These are phyloP conservation scores for Magallana ariakensis DNA, from an alignment of 1,140 invertebrate species.

Conservation along the genomic window DNA sequence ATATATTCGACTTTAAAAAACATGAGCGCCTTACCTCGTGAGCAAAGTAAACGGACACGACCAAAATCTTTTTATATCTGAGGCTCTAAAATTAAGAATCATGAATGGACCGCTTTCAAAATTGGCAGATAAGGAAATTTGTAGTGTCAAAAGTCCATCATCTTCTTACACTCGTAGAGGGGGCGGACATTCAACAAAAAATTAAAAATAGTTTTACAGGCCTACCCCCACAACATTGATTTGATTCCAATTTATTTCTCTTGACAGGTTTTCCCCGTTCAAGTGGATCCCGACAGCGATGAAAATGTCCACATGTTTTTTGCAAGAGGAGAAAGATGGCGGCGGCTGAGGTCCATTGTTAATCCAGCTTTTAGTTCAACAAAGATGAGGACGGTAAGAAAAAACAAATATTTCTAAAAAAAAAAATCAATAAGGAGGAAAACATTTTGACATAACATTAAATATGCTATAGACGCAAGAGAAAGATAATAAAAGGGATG, in stretches of 20 bases:
- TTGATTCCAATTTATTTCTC: background rate
- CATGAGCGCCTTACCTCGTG: background rate
- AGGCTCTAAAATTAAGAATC: slow-evolving; percentile 1
- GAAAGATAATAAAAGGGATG: too few relatives aligned
- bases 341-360: slow-evolving; percentile 81
- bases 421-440: background rate
- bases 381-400: slow-evolving; percentile 82
- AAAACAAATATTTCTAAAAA: background rate
- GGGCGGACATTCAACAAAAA: background rate
- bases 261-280: slow-evolving; percentile 74
- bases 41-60: slow-evolving; percentile 16
- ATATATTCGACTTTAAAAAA: slow-evolving; percentile 12
- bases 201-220: slow-evolving; percentile 31
- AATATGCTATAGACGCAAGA: too few relatives aligned
- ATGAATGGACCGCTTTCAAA: slow-evolving; percentile 9
- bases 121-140: slow-evolving; percentile 30
- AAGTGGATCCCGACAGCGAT: slow-evolving; percentile 76
- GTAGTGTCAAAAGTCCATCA: slow-evolving; percentile 1
- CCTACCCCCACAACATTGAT: background rate
- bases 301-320: slow-evolving; percentile 77
- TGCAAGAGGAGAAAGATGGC: slow-evolving; percentile 80
- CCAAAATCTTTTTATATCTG: slow-evolving; percentile 11
- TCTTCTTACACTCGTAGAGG: background rate
- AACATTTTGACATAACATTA: background rate
- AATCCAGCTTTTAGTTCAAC: slow-evolving; percentile 83